Evolutionary conservation across 2,113 vertebrate species (phyloP), one percentile per base, ranked within the genome.

Genomic region (Piliocolobus tephrosceles): DNA sequence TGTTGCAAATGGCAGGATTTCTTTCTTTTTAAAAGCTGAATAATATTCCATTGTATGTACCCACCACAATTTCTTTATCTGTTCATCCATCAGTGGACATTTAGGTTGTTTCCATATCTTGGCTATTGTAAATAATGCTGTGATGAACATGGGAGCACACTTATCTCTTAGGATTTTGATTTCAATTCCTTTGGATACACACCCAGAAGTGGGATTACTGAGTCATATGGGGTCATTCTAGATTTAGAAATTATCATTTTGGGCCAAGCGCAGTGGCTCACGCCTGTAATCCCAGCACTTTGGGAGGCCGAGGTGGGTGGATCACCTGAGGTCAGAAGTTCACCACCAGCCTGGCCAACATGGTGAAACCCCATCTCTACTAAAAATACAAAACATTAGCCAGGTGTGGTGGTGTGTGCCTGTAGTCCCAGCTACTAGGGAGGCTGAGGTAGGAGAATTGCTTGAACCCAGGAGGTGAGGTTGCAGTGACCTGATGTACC

Each of bases 381-480:
- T 64, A 64, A 64, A 30, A 64, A 64, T 30, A 64, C 27, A 64
- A 64, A 64, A 64, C 12, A 64, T 64, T 64, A 64, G 27, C 61
- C 11, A 12, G 2, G 27, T 1, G 2, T 30, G 61, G 27, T 30
- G 61, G 11, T 64, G 27, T 5, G 6, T 3, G 11, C 27, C 27
- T 64, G 11, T 64, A 64, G 27, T 12, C 27, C 61, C 61, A 64
- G 61, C 27, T 64, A 64, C 61, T 64, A 0, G 12, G 27, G 61
- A 30, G 61, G 61, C 61, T 64, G 61, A 64, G 12, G 61, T 27
- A 64, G 27, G 61, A 64, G 27, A 64, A 64, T 64, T 2, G 27
- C 5, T 13, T 64, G 61, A 64, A 64, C 25, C 11, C 25, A 30
- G 11, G 27, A 30, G 61, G 27, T 64, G 61, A 64, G 61, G 25